Percentiles rank a stretch among this genome's conserved stretches.
Evolutionary conservation across 35 echinoderm and acorn worm species (phyloP).

Genomic region (Eucidaris tribuloides): DNA sequence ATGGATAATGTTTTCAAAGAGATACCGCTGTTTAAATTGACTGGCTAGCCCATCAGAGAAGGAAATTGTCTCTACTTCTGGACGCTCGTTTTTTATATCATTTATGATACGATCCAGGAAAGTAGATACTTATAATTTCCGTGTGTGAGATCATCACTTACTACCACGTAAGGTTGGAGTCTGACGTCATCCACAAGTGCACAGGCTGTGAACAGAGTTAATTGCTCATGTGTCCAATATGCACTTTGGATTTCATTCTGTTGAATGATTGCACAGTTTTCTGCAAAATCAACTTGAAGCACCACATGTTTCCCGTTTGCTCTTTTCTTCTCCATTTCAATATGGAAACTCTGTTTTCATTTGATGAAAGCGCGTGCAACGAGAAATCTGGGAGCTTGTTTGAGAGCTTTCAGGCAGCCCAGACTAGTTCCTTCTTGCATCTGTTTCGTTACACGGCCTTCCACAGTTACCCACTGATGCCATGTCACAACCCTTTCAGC

Average conservation of each 20-base stretch:
- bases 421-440: background rate
- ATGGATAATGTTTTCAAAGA: slow-evolving; percentile 32
- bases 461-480: background rate
- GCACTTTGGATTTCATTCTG: slow-evolving; percentile 65
- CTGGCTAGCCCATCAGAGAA: slow-evolving; percentile 46
- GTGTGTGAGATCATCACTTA: slow-evolving; percentile 37
- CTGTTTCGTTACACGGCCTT: background rate
- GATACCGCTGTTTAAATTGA: slow-evolving; percentile 40
- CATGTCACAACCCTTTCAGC: slow-evolving; percentile 9
- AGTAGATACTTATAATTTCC: slow-evolving; percentile 24
- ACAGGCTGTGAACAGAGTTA: slow-evolving; percentile 38
- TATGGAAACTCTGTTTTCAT: slow-evolving; percentile 25
- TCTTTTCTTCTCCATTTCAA: slow-evolving; percentile 35
- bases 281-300: slow-evolving; percentile 52
- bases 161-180: slow-evolving; percentile 36
- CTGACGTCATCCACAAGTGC: slow-evolving; percentile 6
- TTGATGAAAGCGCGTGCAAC: slow-evolving; percentile 35
- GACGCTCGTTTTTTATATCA: slow-evolving; percentile 4
- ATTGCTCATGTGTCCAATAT: slow-evolving; percentile 45
- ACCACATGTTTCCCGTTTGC: slow-evolving; percentile 10
- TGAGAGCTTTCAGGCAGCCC: background rate
- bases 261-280: slow-evolving; percentile 37
- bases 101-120: slow-evolving; percentile 41
- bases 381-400: background rate
- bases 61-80: slow-evolving; percentile 1